Evolutionary conservation across 2,113 vertebrate species (phyloP).

Genomic region (Rissa tridactyla): DNA sequence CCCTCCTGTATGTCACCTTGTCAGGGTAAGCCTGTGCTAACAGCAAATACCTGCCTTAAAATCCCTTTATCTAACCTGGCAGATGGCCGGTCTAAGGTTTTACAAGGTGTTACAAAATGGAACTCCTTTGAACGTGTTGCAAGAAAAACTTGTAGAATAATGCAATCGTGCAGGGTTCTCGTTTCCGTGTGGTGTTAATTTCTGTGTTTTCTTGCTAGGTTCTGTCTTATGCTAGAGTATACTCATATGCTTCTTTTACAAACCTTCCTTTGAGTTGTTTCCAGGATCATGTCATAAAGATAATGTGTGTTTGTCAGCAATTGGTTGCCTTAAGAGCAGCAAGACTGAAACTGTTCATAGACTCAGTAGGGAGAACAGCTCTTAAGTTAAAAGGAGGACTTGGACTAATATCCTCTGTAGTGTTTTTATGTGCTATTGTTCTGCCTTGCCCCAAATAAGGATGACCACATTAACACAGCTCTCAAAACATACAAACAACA

Average conservation of each 20-base stretch:
- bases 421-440: not conserved
- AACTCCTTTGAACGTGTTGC: not conserved
- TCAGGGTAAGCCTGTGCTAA: not conserved
- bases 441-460: not conserved
- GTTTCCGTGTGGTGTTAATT: no score
- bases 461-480: not conserved
- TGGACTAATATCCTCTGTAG: not conserved
- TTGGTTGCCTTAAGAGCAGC: not conserved
- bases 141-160: not conserved
- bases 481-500: not conserved
- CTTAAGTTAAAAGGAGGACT: not conserved
- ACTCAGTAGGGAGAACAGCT: not conserved
- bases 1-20: not conserved
- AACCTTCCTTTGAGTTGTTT: not conserved
- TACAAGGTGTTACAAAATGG: not conserved
- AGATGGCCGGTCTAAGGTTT: not conserved
- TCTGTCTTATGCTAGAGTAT: not conserved
- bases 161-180: not conserved
- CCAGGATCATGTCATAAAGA: not conserved
- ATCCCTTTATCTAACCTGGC: not conserved
- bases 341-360: not conserved
- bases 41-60: not conserved
- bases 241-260: not conserved
- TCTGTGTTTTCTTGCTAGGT: not conserved
- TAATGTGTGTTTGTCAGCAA: not conserved